Percentiles rank a stretch among this genome's conserved stretches.
Conservation (phyloP, 2,888 invertebrate genomes). For the Mesorhabditis belari region DNA sequence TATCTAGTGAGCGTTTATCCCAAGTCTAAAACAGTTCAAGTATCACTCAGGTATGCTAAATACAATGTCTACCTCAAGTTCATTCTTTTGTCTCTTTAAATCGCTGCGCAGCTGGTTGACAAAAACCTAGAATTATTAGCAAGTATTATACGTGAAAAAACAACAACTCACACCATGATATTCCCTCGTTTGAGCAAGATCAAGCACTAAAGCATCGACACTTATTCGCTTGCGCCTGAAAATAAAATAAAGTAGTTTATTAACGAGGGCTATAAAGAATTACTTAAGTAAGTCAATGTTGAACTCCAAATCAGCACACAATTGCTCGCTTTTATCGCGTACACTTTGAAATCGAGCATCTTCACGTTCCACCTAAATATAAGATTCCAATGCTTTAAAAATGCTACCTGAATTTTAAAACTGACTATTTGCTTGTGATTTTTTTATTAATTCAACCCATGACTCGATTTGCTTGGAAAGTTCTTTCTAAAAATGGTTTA, state of each 20-base stretch:
- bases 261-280: no score
- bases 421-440: neutral
- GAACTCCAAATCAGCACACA: neutral
- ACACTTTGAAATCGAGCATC: neutral
- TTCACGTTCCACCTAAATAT: neutral
- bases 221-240: neutral
- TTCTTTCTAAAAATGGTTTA: neutral
- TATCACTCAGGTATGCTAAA: neutral
- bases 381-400: no score
- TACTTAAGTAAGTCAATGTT: no score
- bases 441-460: neutral
- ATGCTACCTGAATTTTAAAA: no score
- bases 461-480: neutral
- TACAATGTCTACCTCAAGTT: neutral
- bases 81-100: neutral
- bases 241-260: no score
- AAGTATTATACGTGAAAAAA: neutral
- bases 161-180: neutral
- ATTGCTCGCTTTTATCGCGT: neutral
- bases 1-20: neutral
- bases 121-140: neutral
- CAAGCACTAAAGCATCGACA: neutral
- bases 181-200: neutral
- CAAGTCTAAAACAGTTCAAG: neutral
- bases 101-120: neutral